Conservation (phyloP, 1,140 invertebrate species). For the Oryctes rhinoceros region DNA sequence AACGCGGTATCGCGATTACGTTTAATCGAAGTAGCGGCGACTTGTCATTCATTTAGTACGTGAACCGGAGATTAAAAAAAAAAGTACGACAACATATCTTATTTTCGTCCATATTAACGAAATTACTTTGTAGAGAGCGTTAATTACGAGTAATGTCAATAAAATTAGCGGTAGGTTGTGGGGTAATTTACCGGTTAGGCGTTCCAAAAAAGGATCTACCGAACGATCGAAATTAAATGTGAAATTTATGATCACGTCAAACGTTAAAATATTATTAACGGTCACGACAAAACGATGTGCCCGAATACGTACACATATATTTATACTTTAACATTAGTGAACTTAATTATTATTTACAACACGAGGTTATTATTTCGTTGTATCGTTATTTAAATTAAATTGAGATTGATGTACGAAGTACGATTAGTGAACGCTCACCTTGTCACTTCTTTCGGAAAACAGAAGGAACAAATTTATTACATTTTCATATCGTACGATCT, state of each 20-base stretch:
- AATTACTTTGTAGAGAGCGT: slow-evolving; percentile 25
- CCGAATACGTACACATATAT: background rate
- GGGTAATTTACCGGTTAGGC: slow-evolving; percentile 15
- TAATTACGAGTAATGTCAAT: slow-evolving; percentile 22
- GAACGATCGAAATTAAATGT: slow-evolving; percentile 23
- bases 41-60: slow-evolving; percentile 1
- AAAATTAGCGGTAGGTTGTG: slow-evolving; percentile 30
- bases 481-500: too few species aligned
- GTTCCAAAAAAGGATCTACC: slow-evolving; percentile 4
- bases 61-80: background rate
- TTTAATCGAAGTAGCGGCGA: slow-evolving; percentile 1
- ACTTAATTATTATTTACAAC: slow-evolving; percentile 5
- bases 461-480: too few species aligned
- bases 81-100: slow-evolving; percentile 10
- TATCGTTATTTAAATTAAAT: slow-evolving; percentile 25
- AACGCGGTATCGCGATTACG: background rate
- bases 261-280: slow-evolving; percentile 33
- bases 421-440: too few species aligned
- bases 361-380: background rate
- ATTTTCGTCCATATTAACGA: background rate
- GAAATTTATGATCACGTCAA: slow-evolving; percentile 15
- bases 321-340: background rate
- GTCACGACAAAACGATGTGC: background rate
- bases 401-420: background rate
- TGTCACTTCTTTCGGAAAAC: too few species aligned